Evolutionary conservation across 2,113 vertebrate genomes (phyloP), one percentile per base, ranked within the genome.

Genomic region (Potamarius usumacintae): DNA sequence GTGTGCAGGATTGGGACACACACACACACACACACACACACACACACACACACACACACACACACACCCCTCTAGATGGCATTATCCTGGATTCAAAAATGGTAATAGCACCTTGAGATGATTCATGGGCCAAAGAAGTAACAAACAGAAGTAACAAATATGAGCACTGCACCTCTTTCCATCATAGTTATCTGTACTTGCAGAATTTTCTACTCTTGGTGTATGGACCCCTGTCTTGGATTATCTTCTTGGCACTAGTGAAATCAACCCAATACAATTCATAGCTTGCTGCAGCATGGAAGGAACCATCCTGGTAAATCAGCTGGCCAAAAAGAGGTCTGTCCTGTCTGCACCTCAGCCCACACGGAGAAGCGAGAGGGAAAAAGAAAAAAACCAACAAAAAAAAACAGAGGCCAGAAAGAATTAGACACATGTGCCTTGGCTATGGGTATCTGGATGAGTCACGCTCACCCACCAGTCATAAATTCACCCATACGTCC

Each of bases 31-130:
- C 6, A 80, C n/a, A 18, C 17, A 58, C 6, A 80, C n/a, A 18
- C 17, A 58, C 6, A 11, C 50, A 20, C 5, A 58, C 57, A 11
- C 50, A 20, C 5, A 58, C 57, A 11, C 50, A 20, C 5, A 58
- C 57, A 18, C 17, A 58, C 6, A 80, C n/a, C 20, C 53, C n/a
- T 80, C 8, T 80, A 34, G 53, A 84, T 82, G 50, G 65, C 55
- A 55, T 86, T 88, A 79, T 86, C 14, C 76, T 78, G 72, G 30
- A 65, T 86, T 83, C 58, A 58, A 48, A 90, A 86, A 86, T 25
- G 27, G n/a, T 80, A 42, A 82, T 85, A 87, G 85, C 65, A 80
- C 48, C 18, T 67, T 80, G n/a, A 57, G 25, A 90, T 83, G 42
- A 82, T 85, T 74, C 63, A 72, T 6, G 48, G 34, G 67, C 77